Percentiles rank a stretch among this genome's conserved stretches.
phyloP scores from a whole-genome alignment of 2,797 vertebrate species.

The Tokudaia tokunoshimensis region DNA sequence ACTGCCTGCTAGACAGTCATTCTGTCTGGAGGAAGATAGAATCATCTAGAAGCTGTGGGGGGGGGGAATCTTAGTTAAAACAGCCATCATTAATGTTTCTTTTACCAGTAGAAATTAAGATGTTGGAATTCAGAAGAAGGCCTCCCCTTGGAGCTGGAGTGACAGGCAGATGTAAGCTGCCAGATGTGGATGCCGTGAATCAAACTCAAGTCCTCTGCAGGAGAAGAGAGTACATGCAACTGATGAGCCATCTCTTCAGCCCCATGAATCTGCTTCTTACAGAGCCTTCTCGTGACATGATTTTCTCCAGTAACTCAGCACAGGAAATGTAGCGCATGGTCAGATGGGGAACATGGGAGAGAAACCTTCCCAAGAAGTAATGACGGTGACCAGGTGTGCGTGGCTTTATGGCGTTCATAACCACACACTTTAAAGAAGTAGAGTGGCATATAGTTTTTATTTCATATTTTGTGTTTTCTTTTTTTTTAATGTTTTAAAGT shows the following conservation, averaged over 20 bases:
- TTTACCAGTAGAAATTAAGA: conserved; percentile 38
- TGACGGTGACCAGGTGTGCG: background rate
- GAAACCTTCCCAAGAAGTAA: background rate
- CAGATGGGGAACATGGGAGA: background rate
- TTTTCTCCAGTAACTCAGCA: background rate
- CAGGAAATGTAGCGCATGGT: background rate
- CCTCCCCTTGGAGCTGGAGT: background rate
- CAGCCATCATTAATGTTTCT: background rate
- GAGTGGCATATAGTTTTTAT: background rate
- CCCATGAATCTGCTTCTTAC: conserved; percentile 14
- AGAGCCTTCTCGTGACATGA: background rate
- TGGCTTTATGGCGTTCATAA: background rate
- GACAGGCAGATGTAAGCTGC: background rate
- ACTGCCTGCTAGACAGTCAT: background rate
- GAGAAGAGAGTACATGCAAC: background rate
- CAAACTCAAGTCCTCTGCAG: background rate
- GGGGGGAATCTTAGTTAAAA: background rate
- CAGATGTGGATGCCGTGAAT: background rate
- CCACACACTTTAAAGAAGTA: background rate
- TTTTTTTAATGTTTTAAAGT: background rate
- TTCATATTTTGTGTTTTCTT: background rate
- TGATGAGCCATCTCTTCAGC: background rate
- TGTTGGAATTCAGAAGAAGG: background rate
- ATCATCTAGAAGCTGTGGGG: conserved; percentile 11
- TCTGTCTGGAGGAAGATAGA: conserved; percentile 17